Conservation (phyloP, 1,140 invertebrate species). For the Copidosoma floridanum region DNA sequence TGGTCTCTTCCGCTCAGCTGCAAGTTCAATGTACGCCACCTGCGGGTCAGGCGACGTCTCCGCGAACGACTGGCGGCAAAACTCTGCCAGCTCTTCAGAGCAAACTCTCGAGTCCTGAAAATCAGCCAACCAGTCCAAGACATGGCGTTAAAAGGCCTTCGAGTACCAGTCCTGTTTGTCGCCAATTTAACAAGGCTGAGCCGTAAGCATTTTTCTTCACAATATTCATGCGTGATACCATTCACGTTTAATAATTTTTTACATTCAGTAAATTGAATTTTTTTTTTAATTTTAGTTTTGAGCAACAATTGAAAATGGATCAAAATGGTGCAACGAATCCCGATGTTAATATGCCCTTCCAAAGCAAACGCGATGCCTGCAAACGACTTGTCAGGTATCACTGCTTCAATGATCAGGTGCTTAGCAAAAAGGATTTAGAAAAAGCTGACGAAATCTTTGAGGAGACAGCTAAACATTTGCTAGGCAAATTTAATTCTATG, state of each 20-base stretch:
- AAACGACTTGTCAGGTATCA: slow-evolving; percentile 80
- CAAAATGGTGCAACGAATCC: slow-evolving; percentile 75
- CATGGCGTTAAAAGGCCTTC: slow-evolving; percentile 50
- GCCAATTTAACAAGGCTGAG: slow-evolving; percentile 48
- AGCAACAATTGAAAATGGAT: slow-evolving; percentile 76
- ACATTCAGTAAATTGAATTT: not conserved
- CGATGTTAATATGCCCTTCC: slow-evolving; percentile 75
- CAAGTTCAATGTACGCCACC: slow-evolving; percentile 42
- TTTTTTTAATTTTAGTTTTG: slow-evolving; percentile 57
- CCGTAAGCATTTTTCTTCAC: slow-evolving; percentile 41
- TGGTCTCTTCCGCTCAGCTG: slow-evolving; percentile 42
- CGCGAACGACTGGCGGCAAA: slow-evolving; percentile 40
- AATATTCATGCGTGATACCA: not conserved
- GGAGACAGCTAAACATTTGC: slow-evolving; percentile 68
- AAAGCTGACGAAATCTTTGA: slow-evolving; percentile 79
- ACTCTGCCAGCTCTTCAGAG: slow-evolving; percentile 29
- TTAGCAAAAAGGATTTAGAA: slow-evolving; percentile 65
- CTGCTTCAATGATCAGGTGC: slow-evolving; percentile 71
- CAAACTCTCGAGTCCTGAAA: slow-evolving; percentile 39
- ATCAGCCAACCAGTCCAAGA: slow-evolving; percentile 38
- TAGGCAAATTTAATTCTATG: slow-evolving; percentile 74
- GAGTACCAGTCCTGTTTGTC: slow-evolving; percentile 45
- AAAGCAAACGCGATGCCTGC: slow-evolving; percentile 72
- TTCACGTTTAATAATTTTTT: not conserved
- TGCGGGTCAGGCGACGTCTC: slow-evolving; percentile 44